These are phyloP conservation scores for Leptopterna dolabrata DNA, from an alignment of 2,888 invertebrate species.

Conservation along the genomic window DNA sequence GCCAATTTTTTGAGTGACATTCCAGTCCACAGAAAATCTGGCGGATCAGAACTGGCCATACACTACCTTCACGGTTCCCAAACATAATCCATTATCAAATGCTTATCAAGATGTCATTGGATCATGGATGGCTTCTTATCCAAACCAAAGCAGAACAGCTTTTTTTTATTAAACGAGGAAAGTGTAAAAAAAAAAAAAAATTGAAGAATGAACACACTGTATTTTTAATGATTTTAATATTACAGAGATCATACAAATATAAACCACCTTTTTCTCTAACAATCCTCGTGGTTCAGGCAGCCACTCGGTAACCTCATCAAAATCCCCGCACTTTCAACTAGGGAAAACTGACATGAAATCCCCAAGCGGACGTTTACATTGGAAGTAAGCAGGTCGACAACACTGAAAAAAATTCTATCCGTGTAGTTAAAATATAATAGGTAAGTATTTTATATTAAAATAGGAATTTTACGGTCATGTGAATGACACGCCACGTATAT, in stretches of 20 bases:
- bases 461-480: background rate
- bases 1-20: no score
- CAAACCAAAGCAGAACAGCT: no score
- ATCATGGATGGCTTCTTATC: no score
- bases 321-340: background rate
- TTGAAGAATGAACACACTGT: background rate
- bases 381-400: background rate
- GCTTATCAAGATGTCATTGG: no score
- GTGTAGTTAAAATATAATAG: background rate
- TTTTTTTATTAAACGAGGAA: background rate
- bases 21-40: no score
- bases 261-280: slow-evolving; percentile 1
- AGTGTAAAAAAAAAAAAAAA: background rate
- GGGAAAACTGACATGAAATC: background rate
- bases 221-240: background rate
- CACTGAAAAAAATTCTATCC: background rate
- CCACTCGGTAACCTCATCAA: background rate
- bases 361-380: background rate
- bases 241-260: background rate
- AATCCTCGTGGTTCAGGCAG: background rate
- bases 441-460: background rate
- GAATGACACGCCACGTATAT: background rate
- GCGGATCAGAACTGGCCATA: no score
- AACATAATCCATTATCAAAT: no score
- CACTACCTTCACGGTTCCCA: no score